Conservation (phyloP, 2,797 vertebrate species). For the Poecilia gillii region DNA sequence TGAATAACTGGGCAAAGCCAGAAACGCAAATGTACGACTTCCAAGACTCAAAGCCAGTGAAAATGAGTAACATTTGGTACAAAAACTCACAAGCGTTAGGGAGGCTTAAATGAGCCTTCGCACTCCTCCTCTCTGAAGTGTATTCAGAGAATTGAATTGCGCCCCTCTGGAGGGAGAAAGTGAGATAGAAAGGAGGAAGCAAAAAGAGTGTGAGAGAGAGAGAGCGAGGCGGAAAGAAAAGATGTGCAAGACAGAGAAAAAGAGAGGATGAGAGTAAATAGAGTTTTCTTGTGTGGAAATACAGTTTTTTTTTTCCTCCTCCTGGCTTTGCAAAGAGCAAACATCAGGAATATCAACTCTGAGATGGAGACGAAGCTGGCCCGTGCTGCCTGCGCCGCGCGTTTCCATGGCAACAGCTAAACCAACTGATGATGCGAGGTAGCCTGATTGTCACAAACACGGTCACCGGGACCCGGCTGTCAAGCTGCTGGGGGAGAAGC, state of each 20-base stretch:
- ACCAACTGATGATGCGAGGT: conserved; percentile 68
- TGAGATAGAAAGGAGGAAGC: conserved; percentile 15
- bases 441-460: conserved; percentile 76
- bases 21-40: conserved; percentile 46
- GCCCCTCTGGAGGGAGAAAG: conserved; percentile 57
- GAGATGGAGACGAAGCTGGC: conserved; percentile 62
- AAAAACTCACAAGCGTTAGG: conserved; percentile 68
- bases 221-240: neutral
- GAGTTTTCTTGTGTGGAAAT: conserved; percentile 58
- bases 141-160: conserved; percentile 78
- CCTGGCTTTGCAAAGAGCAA: conserved; percentile 63
- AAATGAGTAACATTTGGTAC: conserved; percentile 74
- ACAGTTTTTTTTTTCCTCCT: conserved; percentile 33
- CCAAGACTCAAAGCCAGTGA: conserved; percentile 61
- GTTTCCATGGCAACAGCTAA: conserved; percentile 79
- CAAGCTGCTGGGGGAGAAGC: conserved; percentile 71
- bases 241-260: conserved; percentile 11
- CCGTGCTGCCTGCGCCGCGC: conserved; percentile 58
- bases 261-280: conserved; percentile 41
- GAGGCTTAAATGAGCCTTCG: conserved; percentile 74
- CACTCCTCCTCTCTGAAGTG: conserved; percentile 69
- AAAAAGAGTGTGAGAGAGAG: neutral
- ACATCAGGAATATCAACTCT: conserved; percentile 66
- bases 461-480: conserved; percentile 75
- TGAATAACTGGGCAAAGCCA: conserved; percentile 58